phyloP scores from a whole-genome alignment of 2,797 vertebrate species.

The Malacoraja senta region DNA sequence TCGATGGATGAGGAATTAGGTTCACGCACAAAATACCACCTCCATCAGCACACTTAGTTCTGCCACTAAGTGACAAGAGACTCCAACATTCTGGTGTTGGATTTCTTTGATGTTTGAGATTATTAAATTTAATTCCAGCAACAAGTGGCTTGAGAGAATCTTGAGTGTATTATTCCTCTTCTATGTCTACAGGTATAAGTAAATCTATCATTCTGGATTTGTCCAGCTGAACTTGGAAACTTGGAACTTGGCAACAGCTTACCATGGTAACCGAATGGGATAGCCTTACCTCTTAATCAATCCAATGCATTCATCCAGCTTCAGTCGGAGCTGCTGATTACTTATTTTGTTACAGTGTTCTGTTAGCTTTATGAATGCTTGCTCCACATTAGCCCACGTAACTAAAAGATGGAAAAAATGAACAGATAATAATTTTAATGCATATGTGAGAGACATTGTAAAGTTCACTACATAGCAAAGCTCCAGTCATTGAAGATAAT shows the following conservation, averaged over 20 bases:
- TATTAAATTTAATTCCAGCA: background rate
- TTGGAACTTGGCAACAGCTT: background rate
- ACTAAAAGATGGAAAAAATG: constrained; percentile 54
- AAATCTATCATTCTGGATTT: background rate
- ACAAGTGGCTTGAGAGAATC: background rate
- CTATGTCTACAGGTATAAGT: background rate
- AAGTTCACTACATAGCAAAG: background rate
- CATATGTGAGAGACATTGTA: background rate
- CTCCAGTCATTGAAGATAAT: background rate
- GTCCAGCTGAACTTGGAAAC: background rate
- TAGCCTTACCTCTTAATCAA: constrained; percentile 77
- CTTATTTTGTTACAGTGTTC: constrained; percentile 68
- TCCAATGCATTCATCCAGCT: constrained; percentile 72
- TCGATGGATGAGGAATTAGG: background rate
- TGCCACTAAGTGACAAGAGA: background rate
- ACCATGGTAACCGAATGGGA: background rate
- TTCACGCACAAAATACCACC: background rate
- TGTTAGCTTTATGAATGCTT: constrained; percentile 71
- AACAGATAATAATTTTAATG: background rate
- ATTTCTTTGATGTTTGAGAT: background rate
- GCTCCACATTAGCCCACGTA: constrained; percentile 81
- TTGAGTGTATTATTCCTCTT: background rate
- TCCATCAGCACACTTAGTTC: background rate
- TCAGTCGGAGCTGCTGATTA: constrained; percentile 65
- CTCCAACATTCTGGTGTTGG: background rate